phyloP scores from a whole-genome alignment of 2,113 vertebrate genomes.

The Misgurnus anguillicaudatus region DNA sequence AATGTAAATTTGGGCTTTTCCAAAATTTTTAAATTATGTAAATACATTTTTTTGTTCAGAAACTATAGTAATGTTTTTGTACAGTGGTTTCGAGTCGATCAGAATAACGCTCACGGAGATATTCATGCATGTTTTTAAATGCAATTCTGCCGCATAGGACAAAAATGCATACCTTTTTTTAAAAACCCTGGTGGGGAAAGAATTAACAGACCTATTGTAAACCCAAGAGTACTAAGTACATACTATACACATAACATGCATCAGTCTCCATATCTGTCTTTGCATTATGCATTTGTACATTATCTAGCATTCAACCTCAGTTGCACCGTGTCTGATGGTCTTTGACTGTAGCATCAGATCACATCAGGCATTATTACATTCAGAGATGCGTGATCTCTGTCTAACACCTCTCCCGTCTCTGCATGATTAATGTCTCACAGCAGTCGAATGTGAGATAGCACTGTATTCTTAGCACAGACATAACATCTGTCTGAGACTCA shows the following conservation, averaged over 20 bases:
- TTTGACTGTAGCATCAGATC: conserved; percentile 25
- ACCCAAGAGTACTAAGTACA: neutral
- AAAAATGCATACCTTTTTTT: too few species aligned
- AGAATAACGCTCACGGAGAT: too few species aligned
- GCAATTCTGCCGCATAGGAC: too few species aligned
- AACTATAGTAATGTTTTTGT: too few species aligned
- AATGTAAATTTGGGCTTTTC: too few species aligned
- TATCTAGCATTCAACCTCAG: neutral
- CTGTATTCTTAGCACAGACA: conserved; percentile 30
- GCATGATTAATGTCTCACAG: conserved; percentile 52
- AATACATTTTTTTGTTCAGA: too few species aligned
- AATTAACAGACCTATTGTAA: conserved; percentile 8
- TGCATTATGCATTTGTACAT: conserved; percentile 10
- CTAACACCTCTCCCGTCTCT: conserved; percentile 38
- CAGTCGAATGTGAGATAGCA: neutral
- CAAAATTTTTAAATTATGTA: too few species aligned
- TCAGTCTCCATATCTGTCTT: conserved; percentile 23
- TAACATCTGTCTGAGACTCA: conserved; percentile 32
- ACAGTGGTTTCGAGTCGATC: too few species aligned
- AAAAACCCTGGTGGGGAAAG: neutral
- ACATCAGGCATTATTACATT: too few species aligned
- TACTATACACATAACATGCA: neutral
- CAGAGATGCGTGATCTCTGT: conserved; percentile 49
- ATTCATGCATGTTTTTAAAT: too few species aligned
- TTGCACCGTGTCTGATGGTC: neutral